Evolutionary conservation across 2,888 invertebrate genomes (phyloP), one percentile per base, ranked within the genome.

Genomic region (Sesia apiformis): DNA sequence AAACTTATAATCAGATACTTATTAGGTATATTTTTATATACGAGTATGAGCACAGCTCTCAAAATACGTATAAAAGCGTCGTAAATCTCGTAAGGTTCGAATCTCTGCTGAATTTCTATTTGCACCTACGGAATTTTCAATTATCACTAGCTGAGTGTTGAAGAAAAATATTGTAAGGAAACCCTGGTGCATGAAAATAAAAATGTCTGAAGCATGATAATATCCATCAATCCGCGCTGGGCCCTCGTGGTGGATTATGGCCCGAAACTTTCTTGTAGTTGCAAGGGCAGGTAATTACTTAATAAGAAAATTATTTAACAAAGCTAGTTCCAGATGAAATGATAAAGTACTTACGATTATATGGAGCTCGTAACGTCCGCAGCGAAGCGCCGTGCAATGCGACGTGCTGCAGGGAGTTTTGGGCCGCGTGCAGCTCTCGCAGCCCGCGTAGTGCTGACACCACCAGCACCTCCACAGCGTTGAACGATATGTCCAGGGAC

Each of bases 401-500:
- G 43, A 96, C 84, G 67, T 96, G 94, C 61, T 93, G 93, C 55
- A 96, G 86, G 58, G 92, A 87, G 78, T 96, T 96, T 74, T 94
- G 91, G 39, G 94, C 93, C 68, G 96, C 96, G 64, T 94, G 93
- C 42, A 96, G 84, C 61, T 93, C 93, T 67, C 95, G 93, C 53
- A 96, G 85, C 58, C 94, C 94, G 39, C 94, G 93, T 54, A 96
- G 88, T 3, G 96, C 95, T 53, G 94, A 93, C 64, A 96, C 90
- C 69, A 96, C 96, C 68, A 96, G 84, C 64, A 93, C 93, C 77
- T 96, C 96, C 64, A 96, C 95, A 63, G 92, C 92, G 74, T 96
- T 96, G 83, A 96, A 94, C 62, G 95, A 96, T 53, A 96, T 93
- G 73, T 96, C 96, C 74, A 96, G 78, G 63, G 95, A 94, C 51